phyloP scores from a whole-genome alignment of 1,140 invertebrate genomes.

The Leptinotarsa lineolata region DNA sequence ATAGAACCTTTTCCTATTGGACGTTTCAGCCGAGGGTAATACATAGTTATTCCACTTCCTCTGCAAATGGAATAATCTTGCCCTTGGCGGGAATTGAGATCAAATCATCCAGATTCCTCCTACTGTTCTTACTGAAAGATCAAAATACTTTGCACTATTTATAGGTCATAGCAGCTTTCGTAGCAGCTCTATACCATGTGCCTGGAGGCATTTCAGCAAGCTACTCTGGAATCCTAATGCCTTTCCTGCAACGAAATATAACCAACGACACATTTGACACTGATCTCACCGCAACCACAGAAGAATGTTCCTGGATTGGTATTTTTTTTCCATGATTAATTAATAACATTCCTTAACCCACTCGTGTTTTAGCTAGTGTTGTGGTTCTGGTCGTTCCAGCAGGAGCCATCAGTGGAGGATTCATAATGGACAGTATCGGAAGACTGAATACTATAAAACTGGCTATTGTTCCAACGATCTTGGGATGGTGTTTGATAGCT shows the following conservation, averaged over 20 bases:
- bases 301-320: conserved; percentile 61
- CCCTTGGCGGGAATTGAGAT: no score
- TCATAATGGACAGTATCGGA: conserved; percentile 67
- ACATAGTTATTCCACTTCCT: no score
- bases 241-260: conserved; percentile 56
- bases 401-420: conserved; percentile 61
- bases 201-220: conserved; percentile 63
- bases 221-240: conserved; percentile 66
- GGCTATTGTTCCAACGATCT: conserved; percentile 63
- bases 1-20: no score
- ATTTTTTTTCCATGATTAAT: not conserved
- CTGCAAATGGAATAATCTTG: no score
- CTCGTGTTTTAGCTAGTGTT: conserved; percentile 58
- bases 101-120: no score
- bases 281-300: conserved; percentile 52
- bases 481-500: conserved; percentile 68
- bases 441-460: conserved; percentile 66
- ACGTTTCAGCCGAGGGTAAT: no score
- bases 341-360: no score
- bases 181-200: conserved; percentile 62
- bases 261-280: conserved; percentile 17
- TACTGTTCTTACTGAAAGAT: no score
- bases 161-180: conserved; percentile 59
- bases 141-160: no score
- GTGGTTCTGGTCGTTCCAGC: conserved; percentile 61